Base-by-base conservation (phyloP, 2,888 invertebrate species). In the Agyllia agylla region DNA sequence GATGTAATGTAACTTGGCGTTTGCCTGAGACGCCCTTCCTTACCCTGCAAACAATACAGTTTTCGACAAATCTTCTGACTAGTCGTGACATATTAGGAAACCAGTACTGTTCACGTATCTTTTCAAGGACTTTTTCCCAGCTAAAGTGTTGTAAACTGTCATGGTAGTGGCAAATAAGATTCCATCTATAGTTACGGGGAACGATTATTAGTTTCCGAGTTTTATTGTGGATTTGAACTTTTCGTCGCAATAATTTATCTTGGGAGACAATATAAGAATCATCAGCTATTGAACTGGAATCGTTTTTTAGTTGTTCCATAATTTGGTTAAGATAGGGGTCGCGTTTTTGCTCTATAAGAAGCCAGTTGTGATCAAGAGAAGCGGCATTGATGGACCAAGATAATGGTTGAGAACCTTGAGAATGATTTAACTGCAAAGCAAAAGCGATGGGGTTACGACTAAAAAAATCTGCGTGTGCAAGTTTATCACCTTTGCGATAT, bases 81-180 rank as follows among this genome's bases (percentile, higher is more conserved):
- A 86, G 64, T 24, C 38, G 27, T 0, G 90, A 77, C 90, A 93
- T 93, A 57, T 91, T 87, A 2, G 91, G 87, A 31, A 93, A 92
- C 90, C 92, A 91, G 38, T 87, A 93, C 30, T 90, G 87, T 73
- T 91, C 89, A 1, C 88, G n/a, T 79, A 91, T 27, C 87, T 93
- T 92, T 30, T 13, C 77, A 0, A 92, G 49, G 0, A 80, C 81
- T 20, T 90, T 92, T 80, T 92, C 86, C 85, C 92, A 92, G 8
- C 90, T 27, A 30, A 89, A 86, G 83, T 89, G 87, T 27, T 86
- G 78, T 17, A 90, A 57, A 1, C 15, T 13, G 49, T 87, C 75
- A 77, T 87, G 88, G 57, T 84, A 88, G 9, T 82, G 57, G 9
- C 33, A 42, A 35, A 89, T 86, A 30, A 84, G 84, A 15, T 35